Percentiles rank a stretch among this genome's conserved stretches.
phyloP scores from a whole-genome alignment of 2,113 vertebrate genomes.

The Laticauda colubrina region DNA sequence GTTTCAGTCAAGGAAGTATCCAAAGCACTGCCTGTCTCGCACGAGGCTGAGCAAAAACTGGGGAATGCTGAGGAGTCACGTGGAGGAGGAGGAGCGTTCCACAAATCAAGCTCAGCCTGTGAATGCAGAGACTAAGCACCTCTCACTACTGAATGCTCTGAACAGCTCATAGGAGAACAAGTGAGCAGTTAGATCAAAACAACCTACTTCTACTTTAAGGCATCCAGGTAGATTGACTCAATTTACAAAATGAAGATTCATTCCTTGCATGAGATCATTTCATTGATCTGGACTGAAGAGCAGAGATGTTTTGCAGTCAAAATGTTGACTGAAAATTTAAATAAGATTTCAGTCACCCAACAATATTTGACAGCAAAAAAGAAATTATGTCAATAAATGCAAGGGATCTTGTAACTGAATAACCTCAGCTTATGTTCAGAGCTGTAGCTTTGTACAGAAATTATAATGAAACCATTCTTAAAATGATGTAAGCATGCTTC shows the following conservation, averaged over 20 bases:
- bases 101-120: too few species aligned
- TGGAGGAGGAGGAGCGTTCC: too few species aligned
- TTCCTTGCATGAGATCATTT: not conserved
- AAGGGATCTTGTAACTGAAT: not conserved
- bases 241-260: not conserved
- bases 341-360: not conserved
- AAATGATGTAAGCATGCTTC: not conserved
- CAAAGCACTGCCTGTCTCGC: too few species aligned
- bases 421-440: not conserved
- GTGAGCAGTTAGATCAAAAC: not conserved
- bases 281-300: not conserved
- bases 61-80: too few species aligned
- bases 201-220: not conserved
- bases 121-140: too few species aligned
- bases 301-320: not conserved
- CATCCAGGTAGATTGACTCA: not conserved
- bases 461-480: not conserved
- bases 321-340: not conserved
- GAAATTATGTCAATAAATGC: not conserved
- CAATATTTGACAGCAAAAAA: not conserved
- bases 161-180: not conserved
- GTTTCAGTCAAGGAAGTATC: too few species aligned
- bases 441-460: not conserved
- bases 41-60: too few species aligned
- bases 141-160: too few species aligned